Percentiles rank a stretch among this genome's conserved stretches.
These are phyloP conservation scores for Lordiphosa andalusiaca DNA, from an alignment of 2,888 invertebrate species.

Conservation along the genomic window DNA sequence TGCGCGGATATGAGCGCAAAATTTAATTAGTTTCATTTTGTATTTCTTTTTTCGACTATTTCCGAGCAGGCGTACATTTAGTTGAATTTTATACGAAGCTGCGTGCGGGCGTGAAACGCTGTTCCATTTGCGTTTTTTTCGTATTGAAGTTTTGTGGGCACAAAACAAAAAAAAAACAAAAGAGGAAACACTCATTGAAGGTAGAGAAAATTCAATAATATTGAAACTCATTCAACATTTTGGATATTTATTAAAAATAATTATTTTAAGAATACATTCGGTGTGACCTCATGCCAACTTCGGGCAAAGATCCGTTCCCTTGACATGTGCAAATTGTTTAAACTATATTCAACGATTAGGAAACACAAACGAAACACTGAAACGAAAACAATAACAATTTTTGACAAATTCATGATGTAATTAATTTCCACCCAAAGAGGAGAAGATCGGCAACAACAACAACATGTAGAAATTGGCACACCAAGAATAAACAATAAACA, in stretches of 20 bases:
- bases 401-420: conserved; percentile 70
- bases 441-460: conserved; percentile 25
- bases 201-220: too few species aligned
- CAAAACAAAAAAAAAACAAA: too few species aligned
- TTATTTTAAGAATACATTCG: conserved; percentile 15
- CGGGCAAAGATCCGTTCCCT: conserved; percentile 18
- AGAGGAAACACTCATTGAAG: too few species aligned
- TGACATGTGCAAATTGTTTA: conserved; percentile 6
- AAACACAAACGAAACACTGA: conserved; percentile 9
- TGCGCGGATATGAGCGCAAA: conserved; percentile 7
- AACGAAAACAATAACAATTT: conserved; percentile 29
- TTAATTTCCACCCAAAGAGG: conserved; percentile 54
- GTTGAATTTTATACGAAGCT: conserved; percentile 57
- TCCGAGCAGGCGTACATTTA: conserved; percentile 45
- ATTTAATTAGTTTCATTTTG: conserved; percentile 39
- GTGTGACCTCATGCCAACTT: conserved; percentile 56
- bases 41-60: conserved; percentile 19
- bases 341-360: conserved; percentile 13
- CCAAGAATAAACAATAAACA: conserved; percentile 66
- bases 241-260: too few species aligned
- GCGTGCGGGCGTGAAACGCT: conserved; percentile 57
- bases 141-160: conserved; percentile 1
- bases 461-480: conserved; percentile 58
- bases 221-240: too few species aligned
- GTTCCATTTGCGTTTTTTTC: neutral